Percentiles rank a stretch among this genome's conserved stretches.
These are phyloP conservation scores for Homarus gammarus DNA, from an alignment of 2,888 invertebrate species.

Conservation along the genomic window DNA sequence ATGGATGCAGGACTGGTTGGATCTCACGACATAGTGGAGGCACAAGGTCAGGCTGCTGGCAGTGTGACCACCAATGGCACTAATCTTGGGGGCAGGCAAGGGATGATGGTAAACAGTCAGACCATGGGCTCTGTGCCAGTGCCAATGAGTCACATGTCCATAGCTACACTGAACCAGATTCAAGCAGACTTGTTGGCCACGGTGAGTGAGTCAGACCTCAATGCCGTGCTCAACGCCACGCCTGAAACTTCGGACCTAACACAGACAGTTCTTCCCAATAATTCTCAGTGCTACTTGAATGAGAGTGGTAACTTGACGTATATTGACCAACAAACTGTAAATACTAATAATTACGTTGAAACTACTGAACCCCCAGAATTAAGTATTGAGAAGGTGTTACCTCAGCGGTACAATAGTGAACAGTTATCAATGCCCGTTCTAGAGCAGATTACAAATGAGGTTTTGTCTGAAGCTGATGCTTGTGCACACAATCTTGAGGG, in stretches of 20 bases:
- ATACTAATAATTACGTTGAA: constrained; percentile 59
- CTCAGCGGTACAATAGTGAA: constrained; percentile 69
- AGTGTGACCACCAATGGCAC: constrained; percentile 48
- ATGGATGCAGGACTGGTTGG: constrained; percentile 60
- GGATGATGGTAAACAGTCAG: constrained; percentile 41
- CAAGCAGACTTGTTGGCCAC: constrained; percentile 75
- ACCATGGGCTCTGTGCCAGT: constrained; percentile 73
- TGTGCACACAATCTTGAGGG: constrained; percentile 42
- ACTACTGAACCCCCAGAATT: constrained; percentile 63
- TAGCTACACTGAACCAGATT: constrained; percentile 75
- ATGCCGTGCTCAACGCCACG: constrained; percentile 76
- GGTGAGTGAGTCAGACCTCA: constrained; percentile 76
- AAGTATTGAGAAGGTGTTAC: constrained; percentile 65
- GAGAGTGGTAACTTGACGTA: constrained; percentile 65
- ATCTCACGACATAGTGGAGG: constrained; percentile 74
- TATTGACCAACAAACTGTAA: constrained; percentile 54
- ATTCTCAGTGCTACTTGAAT: constrained; percentile 73
- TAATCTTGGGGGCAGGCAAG: constrained; percentile 33
- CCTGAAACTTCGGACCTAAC: constrained; percentile 73
- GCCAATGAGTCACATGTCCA: constrained; percentile 75
- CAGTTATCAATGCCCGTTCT: constrained; percentile 74
- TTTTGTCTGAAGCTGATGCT: constrained; percentile 62
- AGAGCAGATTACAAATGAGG: constrained; percentile 69
- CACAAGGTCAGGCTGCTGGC: constrained; percentile 73
- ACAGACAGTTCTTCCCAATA: constrained; percentile 75